These are phyloP conservation scores for Elgaria multicarinata DNA, from an alignment of 2,113 vertebrate genomes.

Conservation along the genomic window DNA sequence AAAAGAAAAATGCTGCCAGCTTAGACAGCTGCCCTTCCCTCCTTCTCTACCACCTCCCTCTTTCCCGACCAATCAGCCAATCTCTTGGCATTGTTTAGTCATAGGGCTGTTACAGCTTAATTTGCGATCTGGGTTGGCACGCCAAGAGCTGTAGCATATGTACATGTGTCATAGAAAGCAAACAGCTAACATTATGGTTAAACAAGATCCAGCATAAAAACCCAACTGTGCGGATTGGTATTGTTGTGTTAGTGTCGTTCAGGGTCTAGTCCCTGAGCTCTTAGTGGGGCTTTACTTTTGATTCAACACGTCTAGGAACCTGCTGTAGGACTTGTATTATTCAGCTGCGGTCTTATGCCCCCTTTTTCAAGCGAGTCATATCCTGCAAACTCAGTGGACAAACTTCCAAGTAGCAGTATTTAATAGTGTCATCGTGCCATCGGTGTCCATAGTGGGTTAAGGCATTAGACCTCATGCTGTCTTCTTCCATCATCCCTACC, in stretches of 20 bases:
- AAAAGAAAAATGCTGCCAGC: constrained; percentile 12
- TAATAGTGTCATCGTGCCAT: too few species aligned
- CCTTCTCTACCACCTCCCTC: neutral
- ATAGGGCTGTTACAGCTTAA: neutral
- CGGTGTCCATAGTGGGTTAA: too few species aligned
- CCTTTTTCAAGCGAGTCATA: too few species aligned
- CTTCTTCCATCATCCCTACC: too few species aligned
- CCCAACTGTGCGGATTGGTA: neutral
- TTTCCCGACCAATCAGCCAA: neutral
- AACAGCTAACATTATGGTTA: neutral
- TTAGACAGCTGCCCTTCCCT: neutral
- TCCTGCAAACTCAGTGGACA: too few species aligned
- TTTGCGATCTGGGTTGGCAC: neutral
- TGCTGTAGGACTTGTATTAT: too few species aligned
- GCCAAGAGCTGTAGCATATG: neutral
- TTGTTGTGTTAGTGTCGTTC: neutral
- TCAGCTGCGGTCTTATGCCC: too few species aligned
- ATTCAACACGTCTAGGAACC: too few species aligned
- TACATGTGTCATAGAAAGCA: neutral
- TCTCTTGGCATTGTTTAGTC: neutral
- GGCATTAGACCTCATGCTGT: too few species aligned
- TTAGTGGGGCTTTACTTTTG: too few species aligned
- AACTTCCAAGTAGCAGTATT: too few species aligned
- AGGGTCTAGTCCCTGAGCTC: neutral
- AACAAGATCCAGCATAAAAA: neutral